These are phyloP conservation scores for Zoanthus sansibaricus DNA, from an alignment of 92 coral and sea anemone species.

Conservation along the genomic window DNA sequence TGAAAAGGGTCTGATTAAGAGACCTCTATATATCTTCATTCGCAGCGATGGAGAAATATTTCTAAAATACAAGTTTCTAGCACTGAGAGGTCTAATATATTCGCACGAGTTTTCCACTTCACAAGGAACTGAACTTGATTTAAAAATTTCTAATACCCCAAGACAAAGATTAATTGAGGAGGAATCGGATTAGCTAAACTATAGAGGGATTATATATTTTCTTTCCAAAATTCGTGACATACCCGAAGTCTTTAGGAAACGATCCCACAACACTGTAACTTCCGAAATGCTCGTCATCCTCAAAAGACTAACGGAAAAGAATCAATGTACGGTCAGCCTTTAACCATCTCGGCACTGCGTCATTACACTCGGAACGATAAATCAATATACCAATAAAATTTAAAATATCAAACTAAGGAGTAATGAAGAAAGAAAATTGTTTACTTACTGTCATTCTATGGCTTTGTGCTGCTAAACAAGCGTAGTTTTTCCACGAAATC, in stretches of 20 bases:
- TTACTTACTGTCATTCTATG: constrained; percentile 38
- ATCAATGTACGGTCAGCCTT: too few relatives aligned
- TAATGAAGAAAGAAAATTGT: background rate
- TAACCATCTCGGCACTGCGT: background rate
- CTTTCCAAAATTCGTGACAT: constrained; percentile 31
- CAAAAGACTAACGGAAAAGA: constrained; percentile 73
- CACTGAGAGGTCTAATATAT: too few relatives aligned
- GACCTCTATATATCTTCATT: too few relatives aligned
- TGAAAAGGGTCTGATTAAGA: too few relatives aligned
- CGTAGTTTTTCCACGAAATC: background rate
- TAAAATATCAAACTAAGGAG: background rate
- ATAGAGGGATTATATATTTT: background rate
- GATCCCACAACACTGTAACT: constrained; percentile 98
- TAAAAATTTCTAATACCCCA: background rate
- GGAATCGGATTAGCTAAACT: too few relatives aligned
- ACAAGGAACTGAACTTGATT: background rate
- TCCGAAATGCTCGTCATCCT: constrained; percentile 95
- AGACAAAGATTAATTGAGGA: background rate
- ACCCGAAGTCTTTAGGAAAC: constrained; percentile 98
- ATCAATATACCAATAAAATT: background rate
- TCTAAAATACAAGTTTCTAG: too few relatives aligned
- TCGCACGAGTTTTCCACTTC: background rate
- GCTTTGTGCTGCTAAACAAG: background rate
- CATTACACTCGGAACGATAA: background rate
- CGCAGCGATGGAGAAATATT: too few relatives aligned